Evolutionary conservation across 1,140 invertebrate genomes (phyloP).

Genomic region (Pseudomyrmex dendroicus): DNA sequence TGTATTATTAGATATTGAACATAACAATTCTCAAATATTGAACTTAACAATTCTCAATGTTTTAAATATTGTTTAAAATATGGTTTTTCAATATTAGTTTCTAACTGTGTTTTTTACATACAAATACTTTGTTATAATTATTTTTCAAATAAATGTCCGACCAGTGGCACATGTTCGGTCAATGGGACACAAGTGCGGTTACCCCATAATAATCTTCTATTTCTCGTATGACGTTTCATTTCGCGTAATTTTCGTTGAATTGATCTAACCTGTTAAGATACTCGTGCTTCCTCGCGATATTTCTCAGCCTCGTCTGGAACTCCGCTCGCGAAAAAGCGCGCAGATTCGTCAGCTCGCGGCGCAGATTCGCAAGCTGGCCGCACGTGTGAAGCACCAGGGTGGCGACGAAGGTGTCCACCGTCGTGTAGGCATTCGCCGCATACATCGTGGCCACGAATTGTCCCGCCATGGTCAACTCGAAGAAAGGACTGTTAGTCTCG

Average conservation of each 20-base stretch:
- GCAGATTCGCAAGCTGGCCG: constrained; percentile 80
- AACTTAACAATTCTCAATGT: too few relatives aligned
- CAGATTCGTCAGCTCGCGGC: not conserved
- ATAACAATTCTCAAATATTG: too few relatives aligned
- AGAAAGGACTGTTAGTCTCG: constrained; percentile 79
- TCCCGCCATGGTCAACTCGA: constrained; percentile 82
- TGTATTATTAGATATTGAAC: too few relatives aligned
- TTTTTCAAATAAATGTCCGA: too few relatives aligned
- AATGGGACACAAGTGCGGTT: not conserved
- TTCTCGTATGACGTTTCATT: not conserved
- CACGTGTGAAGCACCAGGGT: constrained; percentile 84
- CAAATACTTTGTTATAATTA: too few relatives aligned
- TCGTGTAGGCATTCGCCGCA: constrained; percentile 81
- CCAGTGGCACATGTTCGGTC: too few relatives aligned
- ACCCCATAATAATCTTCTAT: not conserved
- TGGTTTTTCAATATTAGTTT: too few relatives aligned
- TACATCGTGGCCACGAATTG: constrained; percentile 80
- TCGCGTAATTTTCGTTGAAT: not conserved
- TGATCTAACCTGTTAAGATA: constrained; percentile 64
- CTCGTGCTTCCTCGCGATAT: constrained; percentile 57
- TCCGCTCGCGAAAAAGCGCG: not conserved
- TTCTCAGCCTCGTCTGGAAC: not conserved
- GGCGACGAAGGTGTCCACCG: constrained; percentile 83
- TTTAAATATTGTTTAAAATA: too few relatives aligned
- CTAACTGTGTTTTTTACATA: too few relatives aligned